Conservation (phyloP, 2,113 vertebrate species). For the Nannospalax galili region DNA sequence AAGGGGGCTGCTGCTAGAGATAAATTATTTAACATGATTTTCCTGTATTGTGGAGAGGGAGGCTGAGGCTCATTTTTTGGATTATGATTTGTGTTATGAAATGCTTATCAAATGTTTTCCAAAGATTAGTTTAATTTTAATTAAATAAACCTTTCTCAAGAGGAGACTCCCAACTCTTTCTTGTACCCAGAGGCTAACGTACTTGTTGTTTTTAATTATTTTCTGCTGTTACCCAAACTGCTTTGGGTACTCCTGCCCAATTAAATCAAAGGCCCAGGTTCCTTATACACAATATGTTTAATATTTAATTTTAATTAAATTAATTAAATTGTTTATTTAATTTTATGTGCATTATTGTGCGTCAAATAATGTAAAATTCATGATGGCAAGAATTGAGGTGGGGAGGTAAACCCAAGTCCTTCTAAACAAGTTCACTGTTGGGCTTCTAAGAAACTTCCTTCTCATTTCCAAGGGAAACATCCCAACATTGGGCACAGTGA, state of each 20-base stretch:
- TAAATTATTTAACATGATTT: conserved; percentile 88
- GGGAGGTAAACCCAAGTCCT: conserved; percentile 68
- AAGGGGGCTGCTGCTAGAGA: conserved; percentile 81
- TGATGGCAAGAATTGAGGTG: conserved; percentile 83
- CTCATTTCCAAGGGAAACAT: conserved; percentile 72
- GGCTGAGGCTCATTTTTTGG: conserved; percentile 84
- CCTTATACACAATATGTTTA: conserved; percentile 91
- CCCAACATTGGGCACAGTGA: conserved; percentile 72
- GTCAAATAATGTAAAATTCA: conserved; percentile 89
- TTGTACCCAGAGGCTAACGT: conserved; percentile 88
- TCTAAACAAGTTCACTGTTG: conserved; percentile 86
- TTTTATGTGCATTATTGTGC: conserved; percentile 92
- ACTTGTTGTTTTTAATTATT: conserved; percentile 94
- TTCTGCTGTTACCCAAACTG: conserved; percentile 91
- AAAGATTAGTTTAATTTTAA: conserved; percentile 93
- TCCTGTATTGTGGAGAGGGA: conserved; percentile 77
- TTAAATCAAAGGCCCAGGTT: conserved; percentile 89
- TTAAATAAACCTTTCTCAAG: conserved; percentile 93
- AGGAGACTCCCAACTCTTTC: conserved; percentile 87
- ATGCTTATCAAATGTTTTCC: conserved; percentile 92
- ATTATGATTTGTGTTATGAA: conserved; percentile 93
- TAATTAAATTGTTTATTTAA: conserved; percentile 96
- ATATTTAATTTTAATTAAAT: conserved; percentile 95
- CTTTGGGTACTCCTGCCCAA: conserved; percentile 90
- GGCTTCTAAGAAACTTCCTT: conserved; percentile 79